Evolutionary conservation across 2,888 invertebrate genomes (phyloP).

Genomic region (Caenorhabditis imperialis): DNA sequence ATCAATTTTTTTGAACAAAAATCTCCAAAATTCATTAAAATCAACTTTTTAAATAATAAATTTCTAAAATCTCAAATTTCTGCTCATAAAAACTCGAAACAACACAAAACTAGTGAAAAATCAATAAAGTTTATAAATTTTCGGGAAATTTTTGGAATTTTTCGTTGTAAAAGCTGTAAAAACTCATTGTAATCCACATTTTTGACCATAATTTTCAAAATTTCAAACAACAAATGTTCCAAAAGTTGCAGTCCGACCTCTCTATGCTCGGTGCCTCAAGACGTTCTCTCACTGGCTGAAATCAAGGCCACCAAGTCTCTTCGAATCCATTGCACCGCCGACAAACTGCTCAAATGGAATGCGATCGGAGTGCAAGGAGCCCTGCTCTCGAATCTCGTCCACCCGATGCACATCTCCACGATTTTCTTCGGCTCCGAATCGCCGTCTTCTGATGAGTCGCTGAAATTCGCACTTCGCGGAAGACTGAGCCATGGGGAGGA

Average conservation of each 20-base stretch:
- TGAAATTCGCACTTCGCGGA: slow-evolving; percentile 32
- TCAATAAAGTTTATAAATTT: too few relatives aligned
- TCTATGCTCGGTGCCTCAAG: slow-evolving; percentile 11
- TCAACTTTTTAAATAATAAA: too few relatives aligned
- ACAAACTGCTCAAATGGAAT: slow-evolving; percentile 67
- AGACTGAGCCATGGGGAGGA: slow-evolving; percentile 7
- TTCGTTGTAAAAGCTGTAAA: too few relatives aligned
- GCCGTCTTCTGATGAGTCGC: slow-evolving; percentile 30
- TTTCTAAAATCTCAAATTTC: too few relatives aligned
- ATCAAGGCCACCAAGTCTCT: slow-evolving; percentile 21
- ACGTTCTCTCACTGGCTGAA: slow-evolving; percentile 26
- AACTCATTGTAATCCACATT: too few relatives aligned
- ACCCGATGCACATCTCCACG: slow-evolving; percentile 40
- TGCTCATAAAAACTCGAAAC: too few relatives aligned
- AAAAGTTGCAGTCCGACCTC: slow-evolving; percentile 41
- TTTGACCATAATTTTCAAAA: too few relatives aligned
- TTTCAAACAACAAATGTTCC: too few relatives aligned
- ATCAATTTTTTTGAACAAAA: too few relatives aligned
- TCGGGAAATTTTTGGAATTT: too few relatives aligned
- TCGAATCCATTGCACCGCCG: slow-evolving; percentile 54
- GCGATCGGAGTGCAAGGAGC: slow-evolving; percentile 62
- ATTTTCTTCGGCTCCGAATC: slow-evolving; percentile 49
- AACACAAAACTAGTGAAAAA: too few relatives aligned
- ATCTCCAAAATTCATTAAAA: too few relatives aligned
- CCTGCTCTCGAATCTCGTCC: slow-evolving; percentile 54